Evolutionary conservation across 2,888 invertebrate genomes (phyloP).

Genomic region (Artemia sinica): DNA sequence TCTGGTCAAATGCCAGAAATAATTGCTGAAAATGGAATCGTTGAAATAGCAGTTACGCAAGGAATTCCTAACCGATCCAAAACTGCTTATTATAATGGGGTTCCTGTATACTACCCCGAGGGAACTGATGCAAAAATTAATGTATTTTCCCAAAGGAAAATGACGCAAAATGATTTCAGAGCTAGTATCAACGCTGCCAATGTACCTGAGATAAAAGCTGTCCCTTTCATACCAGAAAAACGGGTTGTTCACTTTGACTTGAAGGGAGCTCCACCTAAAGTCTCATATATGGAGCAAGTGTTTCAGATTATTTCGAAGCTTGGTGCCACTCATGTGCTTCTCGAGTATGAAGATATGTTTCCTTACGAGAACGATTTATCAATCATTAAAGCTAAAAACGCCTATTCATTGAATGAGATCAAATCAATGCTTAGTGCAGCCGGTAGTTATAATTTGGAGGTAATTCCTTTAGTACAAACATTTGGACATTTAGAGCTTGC

Average conservation of each 20-base stretch:
- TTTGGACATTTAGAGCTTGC: constrained; percentile 69
- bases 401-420: constrained; percentile 31
- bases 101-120: too few species aligned
- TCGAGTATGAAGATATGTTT: constrained; percentile 48
- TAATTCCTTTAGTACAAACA: constrained; percentile 63
- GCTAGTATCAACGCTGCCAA: too few species aligned
- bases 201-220: background rate
- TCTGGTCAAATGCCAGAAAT: too few species aligned
- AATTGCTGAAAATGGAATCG: too few species aligned
- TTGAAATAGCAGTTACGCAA: too few species aligned
- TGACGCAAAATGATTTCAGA: too few species aligned
- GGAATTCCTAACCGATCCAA: too few species aligned
- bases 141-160: too few species aligned
- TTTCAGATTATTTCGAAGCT: constrained; percentile 28
- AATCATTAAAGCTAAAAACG: constrained; percentile 30
- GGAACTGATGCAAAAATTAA: too few species aligned
- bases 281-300: constrained; percentile 30
- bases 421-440: constrained; percentile 30
- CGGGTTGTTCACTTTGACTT: constrained; percentile 36
- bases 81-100: too few species aligned
- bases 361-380: constrained; percentile 37
- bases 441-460: constrained; percentile 30
- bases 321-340: constrained; percentile 37
- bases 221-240: constrained; percentile 17
- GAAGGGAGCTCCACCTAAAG: constrained; percentile 38